phyloP scores from a whole-genome alignment of 2,797 vertebrate genomes.

The Iguana delicatissima region DNA sequence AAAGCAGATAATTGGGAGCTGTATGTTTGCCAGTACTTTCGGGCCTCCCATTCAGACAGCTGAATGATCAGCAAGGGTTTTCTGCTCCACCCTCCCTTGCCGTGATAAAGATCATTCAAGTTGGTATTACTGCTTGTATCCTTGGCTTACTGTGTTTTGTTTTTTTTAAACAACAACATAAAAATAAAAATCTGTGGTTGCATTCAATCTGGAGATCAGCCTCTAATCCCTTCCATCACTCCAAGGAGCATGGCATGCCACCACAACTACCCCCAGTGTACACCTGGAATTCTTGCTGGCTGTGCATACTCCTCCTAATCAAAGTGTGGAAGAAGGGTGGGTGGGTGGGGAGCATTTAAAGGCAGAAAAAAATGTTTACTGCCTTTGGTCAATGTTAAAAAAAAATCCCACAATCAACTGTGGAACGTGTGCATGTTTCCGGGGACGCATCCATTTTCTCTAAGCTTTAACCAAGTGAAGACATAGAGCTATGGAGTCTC shows the following conservation, averaged over 20 bases:
- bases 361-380: constrained; percentile 49
- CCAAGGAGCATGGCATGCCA: constrained; percentile 48
- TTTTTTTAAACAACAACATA: not conserved
- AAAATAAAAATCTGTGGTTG: constrained; percentile 31
- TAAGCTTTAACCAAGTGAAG: constrained; percentile 64
- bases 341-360: constrained; percentile 17
- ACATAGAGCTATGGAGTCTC: constrained; percentile 92
- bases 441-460: constrained; percentile 49
- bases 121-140: constrained; percentile 61
- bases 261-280: constrained; percentile 1
- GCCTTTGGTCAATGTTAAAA: constrained; percentile 55
- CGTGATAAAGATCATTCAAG: constrained; percentile 58
- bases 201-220: constrained; percentile 59
- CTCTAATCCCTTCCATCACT: constrained; percentile 31
- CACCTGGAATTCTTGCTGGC: constrained; percentile 51
- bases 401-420: constrained; percentile 18
- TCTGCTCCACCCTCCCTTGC: constrained; percentile 19
- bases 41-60: constrained; percentile 41
- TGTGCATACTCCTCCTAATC: constrained; percentile 6
- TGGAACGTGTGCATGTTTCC: constrained; percentile 51
- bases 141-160: constrained; percentile 68
- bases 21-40: constrained; percentile 31
- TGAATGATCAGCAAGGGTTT: constrained; percentile 57
- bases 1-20: constrained; percentile 36
- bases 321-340: not conserved